Conservation (phyloP, 2,888 invertebrate species). For the Psylliodes chrysocephalus region DNA sequence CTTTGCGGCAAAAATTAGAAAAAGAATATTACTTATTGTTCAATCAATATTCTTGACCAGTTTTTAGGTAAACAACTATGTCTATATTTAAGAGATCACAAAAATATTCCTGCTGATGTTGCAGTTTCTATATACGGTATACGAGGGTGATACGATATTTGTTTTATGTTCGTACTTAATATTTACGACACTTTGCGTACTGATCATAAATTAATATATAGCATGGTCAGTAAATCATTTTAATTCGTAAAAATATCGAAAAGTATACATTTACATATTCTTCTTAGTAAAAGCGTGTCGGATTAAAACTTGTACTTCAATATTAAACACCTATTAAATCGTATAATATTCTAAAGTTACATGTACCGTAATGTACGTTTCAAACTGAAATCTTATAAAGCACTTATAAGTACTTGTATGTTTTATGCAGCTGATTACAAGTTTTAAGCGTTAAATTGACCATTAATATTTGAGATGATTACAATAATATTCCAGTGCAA, state of each 20-base stretch:
- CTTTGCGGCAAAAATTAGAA: too few relatives aligned
- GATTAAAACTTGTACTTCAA: neutral
- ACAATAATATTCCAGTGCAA: too few relatives aligned
- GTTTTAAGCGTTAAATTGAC: too few relatives aligned
- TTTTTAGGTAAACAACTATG: too few relatives aligned
- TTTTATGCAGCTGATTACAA: too few relatives aligned
- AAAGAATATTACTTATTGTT: too few relatives aligned
- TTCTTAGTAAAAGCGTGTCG: conserved; percentile 1
- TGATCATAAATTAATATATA: conserved; percentile 7
- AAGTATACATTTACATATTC: conserved; percentile 3
- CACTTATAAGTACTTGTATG: too few relatives aligned
- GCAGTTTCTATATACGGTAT: conserved; percentile 19
- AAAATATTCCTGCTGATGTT: neutral
- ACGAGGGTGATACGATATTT: conserved; percentile 14
- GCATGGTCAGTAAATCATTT: conserved; percentile 3
- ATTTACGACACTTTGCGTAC: neutral
- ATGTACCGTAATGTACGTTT: neutral
- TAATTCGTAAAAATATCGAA: conserved; percentile 4
- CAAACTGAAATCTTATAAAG: neutral
- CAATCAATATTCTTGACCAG: too few relatives aligned
- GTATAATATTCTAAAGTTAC: conserved; percentile 4
- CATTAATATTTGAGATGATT: too few relatives aligned
- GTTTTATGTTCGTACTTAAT: conserved; percentile 7
- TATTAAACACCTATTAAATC: conserved; percentile 2
- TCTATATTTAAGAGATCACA: too few relatives aligned